These are phyloP conservation scores for Ctenoplectra terminalis DNA, from an alignment of 1,140 invertebrate species.

Conservation along the genomic window DNA sequence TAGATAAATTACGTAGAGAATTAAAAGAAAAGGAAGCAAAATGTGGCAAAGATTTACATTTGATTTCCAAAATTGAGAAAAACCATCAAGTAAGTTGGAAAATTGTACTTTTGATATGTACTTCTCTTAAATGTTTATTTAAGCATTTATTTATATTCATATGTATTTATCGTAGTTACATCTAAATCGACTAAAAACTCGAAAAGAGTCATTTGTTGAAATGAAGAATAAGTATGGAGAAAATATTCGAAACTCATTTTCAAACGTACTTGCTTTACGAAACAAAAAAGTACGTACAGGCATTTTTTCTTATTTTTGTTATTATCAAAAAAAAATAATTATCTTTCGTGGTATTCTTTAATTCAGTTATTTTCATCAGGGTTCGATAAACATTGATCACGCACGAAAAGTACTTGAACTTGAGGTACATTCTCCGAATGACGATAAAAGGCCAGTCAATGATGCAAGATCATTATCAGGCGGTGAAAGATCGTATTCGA, in stretches of 20 bases:
- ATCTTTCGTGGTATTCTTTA: not conserved
- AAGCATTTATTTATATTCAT: constrained; percentile 7
- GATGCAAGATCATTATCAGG: constrained; percentile 90
- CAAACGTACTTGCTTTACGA: constrained; percentile 80
- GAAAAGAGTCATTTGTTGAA: constrained; percentile 77
- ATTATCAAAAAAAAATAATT: not conserved
- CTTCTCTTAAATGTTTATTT: not conserved
- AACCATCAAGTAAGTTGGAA: constrained; percentile 68
- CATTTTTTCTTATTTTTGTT: not conserved
- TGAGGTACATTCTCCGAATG: constrained; percentile 84
- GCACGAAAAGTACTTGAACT: constrained; percentile 84
- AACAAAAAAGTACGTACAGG: constrained; percentile 80
- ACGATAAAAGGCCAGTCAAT: constrained; percentile 67
- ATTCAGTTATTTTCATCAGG: constrained; percentile 78
- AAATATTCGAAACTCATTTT: constrained; percentile 81
- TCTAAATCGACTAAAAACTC: constrained; percentile 69
- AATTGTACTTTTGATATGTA: not conserved
- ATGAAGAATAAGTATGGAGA: constrained; percentile 80
- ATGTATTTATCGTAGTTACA: constrained; percentile 74
- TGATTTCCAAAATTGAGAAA: constrained; percentile 60
- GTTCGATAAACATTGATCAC: constrained; percentile 86
- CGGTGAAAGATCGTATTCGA: constrained; percentile 97
- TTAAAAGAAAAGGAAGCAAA: constrained; percentile 70
- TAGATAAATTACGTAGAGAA: constrained; percentile 66
- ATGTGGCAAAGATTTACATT: constrained; percentile 61